These are phyloP conservation scores for Callipepla californica DNA, from an alignment of 2,113 vertebrate species.

Conservation along the genomic window DNA sequence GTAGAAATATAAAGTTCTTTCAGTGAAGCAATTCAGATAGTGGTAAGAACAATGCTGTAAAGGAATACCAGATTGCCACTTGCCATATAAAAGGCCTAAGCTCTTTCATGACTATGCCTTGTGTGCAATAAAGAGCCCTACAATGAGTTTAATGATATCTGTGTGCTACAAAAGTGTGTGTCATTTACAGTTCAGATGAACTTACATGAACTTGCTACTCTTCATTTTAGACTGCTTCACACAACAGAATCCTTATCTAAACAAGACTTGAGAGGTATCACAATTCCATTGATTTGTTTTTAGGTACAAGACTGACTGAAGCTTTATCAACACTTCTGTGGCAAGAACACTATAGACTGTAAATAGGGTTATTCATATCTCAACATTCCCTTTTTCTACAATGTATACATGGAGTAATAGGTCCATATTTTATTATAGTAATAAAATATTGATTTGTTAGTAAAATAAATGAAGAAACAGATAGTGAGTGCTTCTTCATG, in stretches of 20 bases:
- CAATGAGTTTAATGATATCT: neutral
- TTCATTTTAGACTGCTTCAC: neutral
- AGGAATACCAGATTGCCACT: neutral
- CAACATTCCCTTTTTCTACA: neutral
- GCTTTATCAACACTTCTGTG: neutral
- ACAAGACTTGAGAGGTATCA: neutral
- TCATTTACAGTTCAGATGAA: neutral
- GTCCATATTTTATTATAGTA: neutral
- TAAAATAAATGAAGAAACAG: neutral
- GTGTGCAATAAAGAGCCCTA: neutral
- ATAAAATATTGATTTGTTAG: neutral
- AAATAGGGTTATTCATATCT: neutral
- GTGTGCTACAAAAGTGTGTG: accelerated
- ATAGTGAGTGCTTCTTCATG: neutral
- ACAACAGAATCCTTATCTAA: neutral
- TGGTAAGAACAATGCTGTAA: neutral
- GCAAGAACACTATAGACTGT: neutral
- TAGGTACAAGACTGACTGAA: neutral
- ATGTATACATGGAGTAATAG: neutral
- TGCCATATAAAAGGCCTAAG: neutral
- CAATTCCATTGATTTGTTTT: neutral
- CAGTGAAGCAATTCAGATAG: neutral
- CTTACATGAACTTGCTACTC: neutral
- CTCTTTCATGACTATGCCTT: neutral
- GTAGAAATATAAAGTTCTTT: neutral